A percentile compares a stretch with the other conserved stretches of the same genome.
Evolutionary conservation across 2,113 vertebrate genomes (phyloP).

Genomic region (Climacteris rufus): DNA sequence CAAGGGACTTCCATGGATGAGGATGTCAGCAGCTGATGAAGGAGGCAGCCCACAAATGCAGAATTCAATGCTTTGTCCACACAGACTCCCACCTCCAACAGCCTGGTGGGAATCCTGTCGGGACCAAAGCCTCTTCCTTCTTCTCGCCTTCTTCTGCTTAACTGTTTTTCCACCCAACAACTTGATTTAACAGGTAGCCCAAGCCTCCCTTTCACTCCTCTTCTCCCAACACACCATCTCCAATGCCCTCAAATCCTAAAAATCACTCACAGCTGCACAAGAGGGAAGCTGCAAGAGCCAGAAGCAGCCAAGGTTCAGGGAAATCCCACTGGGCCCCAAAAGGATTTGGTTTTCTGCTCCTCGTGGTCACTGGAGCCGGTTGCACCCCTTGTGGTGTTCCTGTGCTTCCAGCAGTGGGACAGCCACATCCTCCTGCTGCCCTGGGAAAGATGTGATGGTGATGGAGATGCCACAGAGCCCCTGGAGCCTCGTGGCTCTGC

Average conservation of each 20-base stretch:
- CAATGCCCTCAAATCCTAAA: background rate
- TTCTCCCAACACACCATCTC: background rate
- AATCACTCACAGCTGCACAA: accelerated
- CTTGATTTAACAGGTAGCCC: background rate
- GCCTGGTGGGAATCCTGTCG: background rate
- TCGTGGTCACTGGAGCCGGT: accelerated
- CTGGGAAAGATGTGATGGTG: background rate
- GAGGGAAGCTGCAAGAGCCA: background rate
- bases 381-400: accelerated
- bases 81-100: background rate
- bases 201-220: background rate
- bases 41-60: background rate
- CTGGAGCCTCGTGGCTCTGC: background rate
- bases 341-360: background rate
- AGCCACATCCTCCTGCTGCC: background rate
- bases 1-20: background rate
- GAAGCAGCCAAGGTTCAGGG: background rate
- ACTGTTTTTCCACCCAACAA: background rate
- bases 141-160: background rate
- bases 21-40: background rate
- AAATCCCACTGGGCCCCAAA: background rate
- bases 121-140: background rate
- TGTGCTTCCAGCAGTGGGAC: accelerated
- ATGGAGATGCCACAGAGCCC: accelerated
- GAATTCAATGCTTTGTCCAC: accelerated